A percentile compares a stretch with the other conserved stretches of the same genome.
These are phyloP conservation scores for Drosophila ercepeae DNA, from an alignment of 1,140 invertebrate genomes.

Conservation along the genomic window DNA sequence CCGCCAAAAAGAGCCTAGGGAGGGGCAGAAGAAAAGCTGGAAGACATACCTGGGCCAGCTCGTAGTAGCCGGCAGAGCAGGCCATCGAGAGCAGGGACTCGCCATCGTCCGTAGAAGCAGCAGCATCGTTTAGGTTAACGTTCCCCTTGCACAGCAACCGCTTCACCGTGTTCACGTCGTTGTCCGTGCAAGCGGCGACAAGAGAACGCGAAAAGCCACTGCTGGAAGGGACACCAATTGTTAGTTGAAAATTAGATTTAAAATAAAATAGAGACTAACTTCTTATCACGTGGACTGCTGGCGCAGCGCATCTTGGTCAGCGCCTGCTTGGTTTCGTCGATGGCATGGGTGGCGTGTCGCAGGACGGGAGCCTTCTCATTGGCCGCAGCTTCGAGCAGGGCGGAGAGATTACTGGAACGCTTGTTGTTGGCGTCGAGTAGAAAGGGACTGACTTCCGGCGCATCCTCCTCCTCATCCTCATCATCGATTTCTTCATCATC, in stretches of 20 bases:
- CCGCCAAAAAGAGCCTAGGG: neutral
- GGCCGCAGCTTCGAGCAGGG: constrained; percentile 84
- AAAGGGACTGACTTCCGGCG: constrained; percentile 71
- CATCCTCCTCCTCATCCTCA: constrained; percentile 78
- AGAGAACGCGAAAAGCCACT: constrained; percentile 80
- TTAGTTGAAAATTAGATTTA: neutral
- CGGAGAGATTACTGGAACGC: constrained; percentile 72
- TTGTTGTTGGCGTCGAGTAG: constrained; percentile 69
- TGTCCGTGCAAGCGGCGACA: constrained; percentile 92
- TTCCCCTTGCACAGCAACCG: constrained; percentile 94
- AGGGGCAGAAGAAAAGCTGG: neutral
- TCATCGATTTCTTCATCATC: constrained; percentile 82
- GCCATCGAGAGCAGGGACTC: constrained; percentile 96
- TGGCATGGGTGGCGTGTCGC: constrained; percentile 85
- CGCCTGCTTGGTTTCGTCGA: constrained; percentile 97
- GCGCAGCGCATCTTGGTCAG: constrained; percentile 97
- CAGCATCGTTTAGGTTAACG: constrained; percentile 93
- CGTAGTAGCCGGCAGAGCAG: constrained; percentile 96
- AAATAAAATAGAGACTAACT: constrained; percentile 43
- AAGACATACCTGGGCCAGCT: constrained; percentile 91
- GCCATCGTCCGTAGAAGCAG: constrained; percentile 95
- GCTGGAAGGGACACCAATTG: constrained; percentile 41
- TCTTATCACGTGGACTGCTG: constrained; percentile 85
- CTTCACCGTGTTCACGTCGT: constrained; percentile 94
- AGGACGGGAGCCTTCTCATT: constrained; percentile 87